Evolutionary conservation across 1,140 invertebrate genomes (phyloP).

Genomic region (Conus ventricosus): DNA sequence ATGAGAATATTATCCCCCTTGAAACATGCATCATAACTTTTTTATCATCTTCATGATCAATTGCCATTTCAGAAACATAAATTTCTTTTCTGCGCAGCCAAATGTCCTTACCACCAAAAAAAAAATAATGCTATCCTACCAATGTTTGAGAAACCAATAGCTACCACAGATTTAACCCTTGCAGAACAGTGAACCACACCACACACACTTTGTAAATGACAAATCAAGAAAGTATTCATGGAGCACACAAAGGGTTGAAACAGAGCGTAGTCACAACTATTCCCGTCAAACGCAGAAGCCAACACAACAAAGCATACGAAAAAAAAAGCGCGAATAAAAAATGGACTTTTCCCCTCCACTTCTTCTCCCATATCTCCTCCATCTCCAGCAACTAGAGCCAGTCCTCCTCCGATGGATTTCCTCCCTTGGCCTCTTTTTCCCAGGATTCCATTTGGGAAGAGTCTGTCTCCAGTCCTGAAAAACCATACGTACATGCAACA

Average conservation of each 20-base stretch:
- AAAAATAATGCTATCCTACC: too few relatives aligned
- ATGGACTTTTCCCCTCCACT: not conserved
- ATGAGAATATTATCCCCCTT: too few relatives aligned
- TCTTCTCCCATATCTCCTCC: not conserved
- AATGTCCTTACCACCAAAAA: too few relatives aligned
- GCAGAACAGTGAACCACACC: too few relatives aligned
- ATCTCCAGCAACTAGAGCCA: not conserved
- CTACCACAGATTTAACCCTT: too few relatives aligned
- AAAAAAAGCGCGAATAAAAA: not conserved
- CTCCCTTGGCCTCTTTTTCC: not conserved
- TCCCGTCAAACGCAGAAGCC: not conserved
- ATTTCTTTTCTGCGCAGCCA: too few relatives aligned
- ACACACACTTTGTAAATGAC: not conserved
- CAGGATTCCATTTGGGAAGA: not conserved
- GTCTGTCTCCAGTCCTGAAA: conserved; percentile 7
- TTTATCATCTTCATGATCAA: too few relatives aligned
- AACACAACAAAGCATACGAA: not conserved
- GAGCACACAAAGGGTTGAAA: not conserved
- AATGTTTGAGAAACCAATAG: too few relatives aligned
- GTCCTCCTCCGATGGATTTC: not conserved
- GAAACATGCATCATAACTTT: too few relatives aligned
- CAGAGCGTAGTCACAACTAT: not conserved
- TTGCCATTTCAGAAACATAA: too few relatives aligned
- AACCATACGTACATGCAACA: not conserved
- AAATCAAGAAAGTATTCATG: not conserved